phyloP scores from a whole-genome alignment of 1,140 invertebrate genomes.

The Chironomus tepperi region DNA sequence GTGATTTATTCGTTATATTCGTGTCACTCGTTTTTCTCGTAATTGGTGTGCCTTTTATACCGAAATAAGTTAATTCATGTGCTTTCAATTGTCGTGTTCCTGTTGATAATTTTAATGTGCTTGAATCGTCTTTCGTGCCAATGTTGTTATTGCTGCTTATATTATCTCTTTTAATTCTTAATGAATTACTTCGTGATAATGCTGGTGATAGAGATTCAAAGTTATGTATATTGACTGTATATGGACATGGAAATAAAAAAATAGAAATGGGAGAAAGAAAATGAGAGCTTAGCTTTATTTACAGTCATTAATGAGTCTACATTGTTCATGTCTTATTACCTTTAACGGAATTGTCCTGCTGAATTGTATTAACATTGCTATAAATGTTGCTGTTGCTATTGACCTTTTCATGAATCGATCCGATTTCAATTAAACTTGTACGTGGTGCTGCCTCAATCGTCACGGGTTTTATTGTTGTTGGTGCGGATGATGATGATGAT shows the following conservation, averaged over 20 bases:
- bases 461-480: neutral
- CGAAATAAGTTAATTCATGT: conserved; percentile 42
- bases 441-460: conserved; percentile 4
- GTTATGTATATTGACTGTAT: conserved; percentile 15
- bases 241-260: neutral
- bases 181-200: conserved; percentile 18
- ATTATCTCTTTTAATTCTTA: neutral
- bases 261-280: neutral
- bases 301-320: neutral
- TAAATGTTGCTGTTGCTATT: neutral
- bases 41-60: conserved; percentile 32
- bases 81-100: conserved; percentile 40
- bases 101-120: conserved; percentile 28
- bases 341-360: conserved; percentile 20
- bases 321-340: neutral
- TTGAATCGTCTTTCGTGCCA: neutral
- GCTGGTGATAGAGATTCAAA: conserved; percentile 14
- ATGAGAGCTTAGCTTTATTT: neutral
- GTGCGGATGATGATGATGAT: neutral
- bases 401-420: neutral
- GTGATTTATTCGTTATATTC: conserved; percentile 26
- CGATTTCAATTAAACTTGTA: conserved; percentile 5
- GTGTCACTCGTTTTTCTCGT: conserved; percentile 24
- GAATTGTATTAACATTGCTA: neutral
- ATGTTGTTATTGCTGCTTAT: neutral